Evolutionary conservation across 2,888 invertebrate genomes (phyloP), one percentile per base, ranked within the genome.

Genomic region (Microctonus brassicae): DNA sequence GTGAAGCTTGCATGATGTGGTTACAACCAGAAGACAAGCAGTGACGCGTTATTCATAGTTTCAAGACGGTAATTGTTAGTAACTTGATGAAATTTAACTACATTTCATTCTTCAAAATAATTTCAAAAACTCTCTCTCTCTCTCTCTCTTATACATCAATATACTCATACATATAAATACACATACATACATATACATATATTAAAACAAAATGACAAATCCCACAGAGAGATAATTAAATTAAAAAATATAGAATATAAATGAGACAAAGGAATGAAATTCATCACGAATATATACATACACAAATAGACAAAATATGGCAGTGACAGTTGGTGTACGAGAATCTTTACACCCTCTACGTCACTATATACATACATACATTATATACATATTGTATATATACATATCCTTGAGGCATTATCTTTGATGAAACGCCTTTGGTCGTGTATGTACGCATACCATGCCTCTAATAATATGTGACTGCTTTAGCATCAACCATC

Each of bases 371-470:
- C 29, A 29, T 29, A n/a, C n/a, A n/a, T n/a, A n/a, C n/a, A n/a
- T n/a, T n/a, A n/a, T n/a, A n/a, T n/a, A n/a, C n/a, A n/a, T 29
- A 29, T 29, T 7, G 7, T 7, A 29, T 7, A 29, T 7, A 29
- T 7, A 29, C 29, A 47, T 20, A 34, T 55, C 55, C 55, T 55
- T 26, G 11, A 55, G 55, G 24, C 26, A 55, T 55, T 10, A 55
- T 58, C 58, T 58, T 58, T 58, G 58, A 58, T 58, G 58, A 29
- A 58, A 34, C 34, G 34, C 17, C 29, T 58, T 58, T 26, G 58
- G 6, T 47, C 58, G 9, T 58, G 58, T 34, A 33, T 17, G 26
- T 24, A 7, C 58, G 17, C 34, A 33, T 58, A 33, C 58, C 33
- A 6, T 17, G 4, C 17, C 33, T 20, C n/a, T 58, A 58, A 58